Evolutionary conservation across 2,888 invertebrate species (phyloP).

Genomic region (Parascotia fuliginaria): DNA sequence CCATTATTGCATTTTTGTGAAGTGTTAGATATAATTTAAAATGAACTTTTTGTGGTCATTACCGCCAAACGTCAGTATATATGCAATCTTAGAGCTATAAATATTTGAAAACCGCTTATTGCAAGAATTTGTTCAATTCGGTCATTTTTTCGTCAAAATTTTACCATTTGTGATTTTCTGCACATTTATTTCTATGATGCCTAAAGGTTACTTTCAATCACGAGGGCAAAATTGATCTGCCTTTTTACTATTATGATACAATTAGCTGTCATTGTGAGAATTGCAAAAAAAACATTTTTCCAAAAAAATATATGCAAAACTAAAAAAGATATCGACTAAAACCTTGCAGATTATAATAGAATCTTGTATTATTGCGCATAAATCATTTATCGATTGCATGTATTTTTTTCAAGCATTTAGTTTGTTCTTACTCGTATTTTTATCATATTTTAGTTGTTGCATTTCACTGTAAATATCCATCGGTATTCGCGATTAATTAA

Average conservation of each 20-base stretch:
- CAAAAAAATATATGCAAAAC: too few relatives aligned
- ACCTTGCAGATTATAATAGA: neutral
- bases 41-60: slow-evolving; percentile 35
- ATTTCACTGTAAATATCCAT: neutral
- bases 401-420: neutral
- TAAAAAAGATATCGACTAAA: neutral
- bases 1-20: slow-evolving; percentile 40
- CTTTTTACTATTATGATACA: too few relatives aligned
- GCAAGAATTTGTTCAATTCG: neutral
- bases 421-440: neutral
- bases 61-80: slow-evolving; percentile 37
- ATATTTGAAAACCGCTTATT: neutral
- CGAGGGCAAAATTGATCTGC: too few relatives aligned
- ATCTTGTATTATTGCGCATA: neutral
- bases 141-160: too few relatives aligned
- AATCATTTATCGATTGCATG: slow-evolving; percentile 16
- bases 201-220: too few relatives aligned
- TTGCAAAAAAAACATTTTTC: too few relatives aligned
- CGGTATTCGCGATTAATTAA: slow-evolving; percentile 2
- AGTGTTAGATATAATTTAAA: slow-evolving; percentile 33
- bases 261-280: too few relatives aligned
- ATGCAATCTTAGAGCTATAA: slow-evolving; percentile 18
- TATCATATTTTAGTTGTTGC: neutral
- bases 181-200: too few relatives aligned
- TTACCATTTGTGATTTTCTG: too few relatives aligned